Percentiles rank a stretch among this genome's conserved stretches.
phyloP scores from a whole-genome alignment of 2,113 vertebrate species.

The Onychostruthus taczanowskii region DNA sequence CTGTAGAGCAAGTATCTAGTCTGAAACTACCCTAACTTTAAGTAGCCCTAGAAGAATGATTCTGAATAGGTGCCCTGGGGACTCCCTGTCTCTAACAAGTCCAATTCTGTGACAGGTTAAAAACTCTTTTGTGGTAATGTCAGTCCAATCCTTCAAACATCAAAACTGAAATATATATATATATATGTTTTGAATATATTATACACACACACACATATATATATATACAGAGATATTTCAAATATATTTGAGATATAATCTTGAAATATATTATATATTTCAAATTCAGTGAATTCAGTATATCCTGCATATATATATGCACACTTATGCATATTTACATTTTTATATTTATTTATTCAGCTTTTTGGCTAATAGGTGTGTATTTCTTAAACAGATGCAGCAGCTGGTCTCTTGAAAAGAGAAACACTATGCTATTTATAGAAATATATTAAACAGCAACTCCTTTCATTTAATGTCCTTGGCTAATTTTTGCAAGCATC shows the following conservation, averaged over 20 bases:
- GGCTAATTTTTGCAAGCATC: slow-evolving; percentile 21
- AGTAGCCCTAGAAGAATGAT: not conserved
- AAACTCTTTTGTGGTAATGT: not conserved
- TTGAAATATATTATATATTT: not conserved
- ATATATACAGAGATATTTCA: not conserved
- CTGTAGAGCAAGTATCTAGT: not conserved
- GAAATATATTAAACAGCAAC: slow-evolving; percentile 22
- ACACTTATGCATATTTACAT: not conserved
- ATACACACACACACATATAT: no score
- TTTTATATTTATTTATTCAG: not conserved
- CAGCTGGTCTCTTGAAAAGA: slow-evolving; percentile 30
- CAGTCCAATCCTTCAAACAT: not conserved
- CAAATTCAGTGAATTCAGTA: not conserved
- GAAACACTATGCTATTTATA: slow-evolving; percentile 31
- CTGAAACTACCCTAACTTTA: not conserved
- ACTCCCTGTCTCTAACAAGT: not conserved
- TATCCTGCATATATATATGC: not conserved
- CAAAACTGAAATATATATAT: not conserved
- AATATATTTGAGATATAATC: not conserved
- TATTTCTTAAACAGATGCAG: slow-evolving; percentile 18
- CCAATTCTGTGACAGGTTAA: not conserved
- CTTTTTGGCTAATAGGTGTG: not conserved
- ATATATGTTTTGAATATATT: not conserved
- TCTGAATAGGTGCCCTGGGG: not conserved
- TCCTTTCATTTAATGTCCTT: not conserved